These are phyloP conservation scores for Microplitis manilae DNA, from an alignment of 2,888 invertebrate species.

Conservation along the genomic window DNA sequence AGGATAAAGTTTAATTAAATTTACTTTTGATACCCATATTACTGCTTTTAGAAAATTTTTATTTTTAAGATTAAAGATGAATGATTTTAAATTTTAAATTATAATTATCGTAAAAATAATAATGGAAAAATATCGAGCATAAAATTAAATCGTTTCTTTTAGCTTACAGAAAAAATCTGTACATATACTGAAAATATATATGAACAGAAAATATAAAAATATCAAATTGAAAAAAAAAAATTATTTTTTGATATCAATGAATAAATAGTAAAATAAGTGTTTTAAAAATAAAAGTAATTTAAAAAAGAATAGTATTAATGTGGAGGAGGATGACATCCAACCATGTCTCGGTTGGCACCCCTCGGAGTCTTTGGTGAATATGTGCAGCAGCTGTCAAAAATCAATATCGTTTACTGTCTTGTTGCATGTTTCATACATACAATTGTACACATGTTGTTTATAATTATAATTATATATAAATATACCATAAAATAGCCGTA, in stretches of 20 bases:
- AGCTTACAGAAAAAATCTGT: too few species aligned
- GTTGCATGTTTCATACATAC: conserved; percentile 39
- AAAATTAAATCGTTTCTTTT: too few species aligned
- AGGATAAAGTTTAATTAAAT: too few species aligned
- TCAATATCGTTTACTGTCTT: conserved; percentile 63
- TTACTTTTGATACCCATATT: too few species aligned
- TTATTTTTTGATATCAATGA: neutral
- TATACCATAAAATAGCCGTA: conserved; percentile 45
- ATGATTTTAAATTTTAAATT: too few species aligned
- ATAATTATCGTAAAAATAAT: too few species aligned
- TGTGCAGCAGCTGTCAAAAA: conserved; percentile 69
- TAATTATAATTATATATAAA: conserved; percentile 16
- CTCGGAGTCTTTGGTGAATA: conserved; percentile 30
- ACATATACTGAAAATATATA: too few species aligned
- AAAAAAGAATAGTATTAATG: neutral
- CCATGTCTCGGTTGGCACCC: conserved; percentile 10
- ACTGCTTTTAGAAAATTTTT: too few species aligned
- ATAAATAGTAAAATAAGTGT: neutral
- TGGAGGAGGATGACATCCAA: conserved; percentile 5
- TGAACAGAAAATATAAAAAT: too few species aligned
- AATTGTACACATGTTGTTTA: conserved; percentile 21
- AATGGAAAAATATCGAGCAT: too few species aligned
- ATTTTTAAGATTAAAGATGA: too few species aligned
- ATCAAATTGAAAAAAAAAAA: neutral
- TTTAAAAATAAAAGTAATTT: conserved; percentile 16